A percentile compares a stretch with the other conserved stretches of the same genome.
Conservation (phyloP, 2,113 vertebrate species). For the Fulica atra region DNA sequence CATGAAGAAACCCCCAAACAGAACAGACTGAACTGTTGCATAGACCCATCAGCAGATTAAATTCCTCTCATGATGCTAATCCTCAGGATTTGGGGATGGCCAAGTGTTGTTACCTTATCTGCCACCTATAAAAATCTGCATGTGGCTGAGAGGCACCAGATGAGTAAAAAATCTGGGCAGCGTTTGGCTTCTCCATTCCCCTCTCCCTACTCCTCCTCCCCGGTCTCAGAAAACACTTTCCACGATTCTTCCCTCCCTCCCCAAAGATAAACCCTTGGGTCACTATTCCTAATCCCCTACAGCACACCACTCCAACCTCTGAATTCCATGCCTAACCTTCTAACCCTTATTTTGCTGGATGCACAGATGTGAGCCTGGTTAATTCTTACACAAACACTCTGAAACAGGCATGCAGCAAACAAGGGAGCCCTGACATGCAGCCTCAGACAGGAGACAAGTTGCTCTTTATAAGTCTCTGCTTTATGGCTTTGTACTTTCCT, state of each 20-base stretch:
- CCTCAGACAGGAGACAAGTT: neutral
- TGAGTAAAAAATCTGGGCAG: neutral
- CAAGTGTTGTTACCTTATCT: neutral
- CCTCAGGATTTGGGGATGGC: neutral
- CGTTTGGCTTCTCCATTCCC: neutral
- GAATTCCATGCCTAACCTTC: neutral
- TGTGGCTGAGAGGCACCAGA: neutral
- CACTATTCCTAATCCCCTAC: neutral
- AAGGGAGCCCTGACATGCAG: neutral
- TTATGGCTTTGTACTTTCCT: neutral
- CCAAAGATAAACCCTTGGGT: neutral
- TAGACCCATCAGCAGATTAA: neutral
- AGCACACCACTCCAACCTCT: neutral
- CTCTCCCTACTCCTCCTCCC: neutral
- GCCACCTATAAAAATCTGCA: neutral
- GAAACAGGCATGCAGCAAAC: neutral
- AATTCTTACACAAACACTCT: neutral
- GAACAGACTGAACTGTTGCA: neutral
- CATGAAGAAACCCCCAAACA: neutral
- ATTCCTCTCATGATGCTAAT: neutral
- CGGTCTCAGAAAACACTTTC: neutral
- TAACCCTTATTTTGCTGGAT: neutral
- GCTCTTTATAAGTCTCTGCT: neutral
- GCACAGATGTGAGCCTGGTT: neutral
- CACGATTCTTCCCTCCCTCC: neutral